These are phyloP conservation scores for Fragum fragum DNA, from an alignment of 2,888 invertebrate species.

Conservation along the genomic window DNA sequence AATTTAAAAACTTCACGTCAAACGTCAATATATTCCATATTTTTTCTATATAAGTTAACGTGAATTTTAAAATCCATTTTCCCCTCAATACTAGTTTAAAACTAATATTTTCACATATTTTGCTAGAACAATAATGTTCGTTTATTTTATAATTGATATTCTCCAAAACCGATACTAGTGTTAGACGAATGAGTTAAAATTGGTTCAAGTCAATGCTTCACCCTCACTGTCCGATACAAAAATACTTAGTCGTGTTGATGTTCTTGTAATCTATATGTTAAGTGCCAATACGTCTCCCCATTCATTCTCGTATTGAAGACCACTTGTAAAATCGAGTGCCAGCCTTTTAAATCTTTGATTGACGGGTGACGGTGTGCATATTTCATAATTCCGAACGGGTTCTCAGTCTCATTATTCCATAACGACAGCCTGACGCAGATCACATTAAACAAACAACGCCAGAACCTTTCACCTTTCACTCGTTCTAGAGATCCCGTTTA, in stretches of 20 bases:
- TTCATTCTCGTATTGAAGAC: slow-evolving; percentile 8
- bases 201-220: neutral
- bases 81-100: too few relatives aligned
- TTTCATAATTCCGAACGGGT: slow-evolving; percentile 24
- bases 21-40: too few relatives aligned
- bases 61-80: too few relatives aligned
- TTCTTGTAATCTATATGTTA: neutral
- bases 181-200: neutral
- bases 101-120: too few relatives aligned
- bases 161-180: neutral
- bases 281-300: slow-evolving; percentile 8
- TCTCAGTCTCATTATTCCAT: neutral
- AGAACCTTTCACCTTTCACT: too few relatives aligned
- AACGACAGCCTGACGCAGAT: neutral
- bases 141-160: neutral
- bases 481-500: too few relatives aligned
- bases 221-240: slow-evolving; percentile 9
- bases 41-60: too few relatives aligned
- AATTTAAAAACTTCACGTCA: too few relatives aligned
- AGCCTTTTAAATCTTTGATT: slow-evolving; percentile 22
- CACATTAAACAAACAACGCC: neutral
- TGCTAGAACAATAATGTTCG: too few relatives aligned
- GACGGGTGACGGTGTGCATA: slow-evolving; percentile 6
- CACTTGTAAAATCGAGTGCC: slow-evolving; percentile 6
- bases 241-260: neutral